phyloP scores from a whole-genome alignment of 30 jellyfish, hydroid and myxozoan species.

The Sanderia malayensis region DNA sequence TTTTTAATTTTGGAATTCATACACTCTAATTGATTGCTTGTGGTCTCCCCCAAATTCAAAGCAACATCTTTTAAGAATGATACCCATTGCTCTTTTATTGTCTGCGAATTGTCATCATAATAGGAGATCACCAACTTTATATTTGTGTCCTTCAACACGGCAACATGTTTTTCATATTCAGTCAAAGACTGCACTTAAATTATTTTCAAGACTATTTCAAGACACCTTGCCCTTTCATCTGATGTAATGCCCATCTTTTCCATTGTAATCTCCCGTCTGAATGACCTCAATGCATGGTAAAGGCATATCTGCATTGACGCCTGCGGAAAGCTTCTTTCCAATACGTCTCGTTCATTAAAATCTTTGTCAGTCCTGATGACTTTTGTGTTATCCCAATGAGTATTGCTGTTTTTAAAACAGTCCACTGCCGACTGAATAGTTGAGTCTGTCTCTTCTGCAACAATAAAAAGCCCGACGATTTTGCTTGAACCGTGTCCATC shows the following conservation, averaged over 20 bases:
- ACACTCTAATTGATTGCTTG: constrained; percentile 44
- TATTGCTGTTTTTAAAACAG: not conserved
- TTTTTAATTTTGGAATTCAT: constrained; percentile 9
- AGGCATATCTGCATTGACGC: constrained; percentile 5
- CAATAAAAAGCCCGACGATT: not conserved
- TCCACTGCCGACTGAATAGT: not conserved
- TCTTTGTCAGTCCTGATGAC: constrained; percentile 1
- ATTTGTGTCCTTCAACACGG: constrained; percentile 19
- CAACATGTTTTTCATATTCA: constrained; percentile 10
- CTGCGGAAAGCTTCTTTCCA: not conserved
- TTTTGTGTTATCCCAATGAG: not conserved
- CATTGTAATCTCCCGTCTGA: constrained; percentile 40
- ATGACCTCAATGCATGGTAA: constrained; percentile 26
- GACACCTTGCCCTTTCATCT: constrained; percentile 41
- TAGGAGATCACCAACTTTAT: constrained; percentile 20
- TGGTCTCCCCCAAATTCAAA: constrained; percentile 36
- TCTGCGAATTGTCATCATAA: constrained; percentile 31
- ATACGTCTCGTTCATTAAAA: not conserved
- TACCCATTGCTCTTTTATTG: constrained; percentile 3
- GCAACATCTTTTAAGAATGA: not conserved
- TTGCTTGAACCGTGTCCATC: constrained; percentile 3
- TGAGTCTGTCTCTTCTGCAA: not conserved
- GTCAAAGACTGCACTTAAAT: constrained; percentile 12
- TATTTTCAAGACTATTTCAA: constrained; percentile 17
- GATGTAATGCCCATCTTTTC: constrained; percentile 60